Percentiles rank a stretch among this genome's conserved stretches.
Conservation (phyloP, 2,113 vertebrate genomes). For the Scomber japonicus region DNA sequence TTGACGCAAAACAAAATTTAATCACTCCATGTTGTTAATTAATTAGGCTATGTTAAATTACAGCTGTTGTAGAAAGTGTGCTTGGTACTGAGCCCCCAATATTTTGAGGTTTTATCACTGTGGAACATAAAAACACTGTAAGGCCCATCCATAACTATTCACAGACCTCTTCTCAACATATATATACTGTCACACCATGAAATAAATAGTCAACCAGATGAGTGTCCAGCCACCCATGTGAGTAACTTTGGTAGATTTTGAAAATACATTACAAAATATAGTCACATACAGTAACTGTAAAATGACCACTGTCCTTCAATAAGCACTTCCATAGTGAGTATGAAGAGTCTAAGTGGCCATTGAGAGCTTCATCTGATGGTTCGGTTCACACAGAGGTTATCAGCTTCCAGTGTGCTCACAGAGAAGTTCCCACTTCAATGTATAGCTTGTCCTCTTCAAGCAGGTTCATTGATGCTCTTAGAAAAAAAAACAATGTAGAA, state of each 20-base stretch:
- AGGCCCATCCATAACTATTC: not conserved
- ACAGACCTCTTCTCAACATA: slow-evolving; percentile 6
- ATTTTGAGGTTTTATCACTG: not conserved
- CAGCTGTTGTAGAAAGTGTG: not conserved
- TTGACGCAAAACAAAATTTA: slow-evolving; percentile 21
- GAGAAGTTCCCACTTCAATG: slow-evolving; percentile 16
- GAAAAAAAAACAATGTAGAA: not conserved
- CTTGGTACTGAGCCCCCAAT: not conserved
- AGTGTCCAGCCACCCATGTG: not conserved
- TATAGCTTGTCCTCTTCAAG: slow-evolving; percentile 1
- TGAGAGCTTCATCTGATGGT: slow-evolving; percentile 14
- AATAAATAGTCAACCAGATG: not conserved
- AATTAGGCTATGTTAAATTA: slow-evolving; percentile 19
- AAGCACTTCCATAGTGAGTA: not conserved
- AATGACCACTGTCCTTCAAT: slow-evolving; percentile 3
- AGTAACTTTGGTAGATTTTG: slow-evolving; percentile 6
- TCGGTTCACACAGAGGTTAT: slow-evolving; percentile 8
- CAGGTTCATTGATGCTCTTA: slow-evolving; percentile 8
- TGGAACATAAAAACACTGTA: not conserved
- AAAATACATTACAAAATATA: slow-evolving; percentile 11
- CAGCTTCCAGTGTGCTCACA: not conserved
- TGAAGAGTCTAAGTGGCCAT: slow-evolving; percentile 7
- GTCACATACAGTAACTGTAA: not conserved
- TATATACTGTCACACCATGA: not conserved
- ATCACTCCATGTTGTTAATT: slow-evolving; percentile 2